Base-by-base conservation (phyloP, 2,113 vertebrate species). In the Serilophus lunatus region DNA sequence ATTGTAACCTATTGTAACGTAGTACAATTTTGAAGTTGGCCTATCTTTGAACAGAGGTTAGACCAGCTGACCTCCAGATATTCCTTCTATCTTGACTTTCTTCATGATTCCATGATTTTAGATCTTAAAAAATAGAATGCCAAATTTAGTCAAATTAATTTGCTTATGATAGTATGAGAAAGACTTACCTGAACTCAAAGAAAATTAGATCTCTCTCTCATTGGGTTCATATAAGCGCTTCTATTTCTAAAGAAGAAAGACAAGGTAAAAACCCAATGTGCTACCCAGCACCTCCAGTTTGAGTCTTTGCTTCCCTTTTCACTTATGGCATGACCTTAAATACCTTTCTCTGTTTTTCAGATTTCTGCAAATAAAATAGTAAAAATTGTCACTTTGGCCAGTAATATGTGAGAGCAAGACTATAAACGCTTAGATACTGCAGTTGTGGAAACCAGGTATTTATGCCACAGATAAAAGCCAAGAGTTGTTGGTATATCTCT, bases 251-350 rank as follows among this genome's bases (percentile, higher is more conserved):
- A 77, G 19, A 40, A 56, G 16, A 68, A 88, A 87, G 9, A 13
- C 7, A 88, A 94, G 9, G 26, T 29, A 56, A 29, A 83, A 68
- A 17, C 0, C 40, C 20, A 51, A 4, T 0, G 0, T 68, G 13
- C 4, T 54, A 42, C 6, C 15, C 49, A 88, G 19, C 9, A 90
- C 10, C 8, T 50, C 2, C 0, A 53, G 7, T 35, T 78, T 57
- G 66, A 75, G 70, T 87, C 2, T 68, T 86, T 87, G 5, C 14
- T 89, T 86, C 19, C 6, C 5, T 87, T 94, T 85, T 72, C 5
- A 16, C 2, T 84, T 90, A 9, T 36, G 88, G 3, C 69, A 13
- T 61, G 61, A 57, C 10, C 10, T 71, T 76, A 69, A 77, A 60
- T 35, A 84, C 3, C 13, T 59, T 63, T 64, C 19, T 49, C 14